phyloP scores from a whole-genome alignment of 2,888 invertebrate genomes.

The Chrysolina haemoptera region DNA sequence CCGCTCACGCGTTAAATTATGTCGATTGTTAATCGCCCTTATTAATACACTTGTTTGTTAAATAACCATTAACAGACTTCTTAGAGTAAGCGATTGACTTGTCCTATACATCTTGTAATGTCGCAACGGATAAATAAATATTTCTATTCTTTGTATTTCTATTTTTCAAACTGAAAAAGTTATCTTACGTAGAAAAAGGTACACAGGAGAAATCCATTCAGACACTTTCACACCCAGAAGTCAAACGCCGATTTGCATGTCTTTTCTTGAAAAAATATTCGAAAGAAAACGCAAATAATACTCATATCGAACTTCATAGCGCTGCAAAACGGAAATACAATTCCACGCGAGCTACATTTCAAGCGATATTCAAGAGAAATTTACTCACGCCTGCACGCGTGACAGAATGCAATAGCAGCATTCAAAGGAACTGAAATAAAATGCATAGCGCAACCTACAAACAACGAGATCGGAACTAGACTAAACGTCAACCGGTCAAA shows the following conservation, averaged over 20 bases:
- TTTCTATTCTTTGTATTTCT: too few species aligned
- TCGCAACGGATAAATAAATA: too few species aligned
- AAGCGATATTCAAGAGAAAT: not conserved
- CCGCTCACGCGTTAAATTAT: too few species aligned
- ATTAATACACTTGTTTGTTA: too few species aligned
- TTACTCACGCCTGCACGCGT: not conserved
- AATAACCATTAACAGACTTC: too few species aligned
- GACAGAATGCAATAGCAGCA: not conserved
- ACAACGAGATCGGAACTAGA: not conserved
- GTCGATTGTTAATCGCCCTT: too few species aligned
- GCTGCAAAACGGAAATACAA: not conserved
- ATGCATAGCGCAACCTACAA: not conserved
- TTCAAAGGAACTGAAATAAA: not conserved
- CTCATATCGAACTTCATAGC: not conserved
- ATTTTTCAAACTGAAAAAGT: too few species aligned
- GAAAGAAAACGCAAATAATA: not conserved
- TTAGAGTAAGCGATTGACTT: too few species aligned
- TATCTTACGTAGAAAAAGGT: not conserved
- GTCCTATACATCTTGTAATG: too few species aligned
- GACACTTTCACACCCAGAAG: not conserved
- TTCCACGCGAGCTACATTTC: not conserved
- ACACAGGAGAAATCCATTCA: not conserved
- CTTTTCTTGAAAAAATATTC: not conserved
- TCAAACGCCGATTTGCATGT: not conserved
- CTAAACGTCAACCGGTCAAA: conserved; percentile 1